Base-by-base conservation (phyloP, 2,888 invertebrate species). In the Drosophila longiperda region DNA sequence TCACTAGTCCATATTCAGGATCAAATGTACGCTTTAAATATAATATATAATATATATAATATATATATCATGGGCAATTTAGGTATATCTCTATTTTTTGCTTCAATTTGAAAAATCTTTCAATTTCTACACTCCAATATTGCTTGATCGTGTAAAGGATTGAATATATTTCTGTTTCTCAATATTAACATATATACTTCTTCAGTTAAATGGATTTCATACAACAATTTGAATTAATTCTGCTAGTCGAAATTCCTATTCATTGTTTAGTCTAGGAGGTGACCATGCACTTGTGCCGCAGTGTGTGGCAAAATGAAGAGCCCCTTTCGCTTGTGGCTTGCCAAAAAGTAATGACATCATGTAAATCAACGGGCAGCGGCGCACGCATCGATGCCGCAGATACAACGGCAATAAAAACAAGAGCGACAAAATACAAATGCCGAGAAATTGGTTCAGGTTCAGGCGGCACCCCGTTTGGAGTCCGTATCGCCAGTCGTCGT, bases 341-440 rank as follows among this genome's bases (percentile, higher is more conserved):
- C 63, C 77, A 54, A 53, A 78, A 78, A 80, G 80, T 87, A 90
- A 90, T 89, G 89, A 85, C 83, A 90, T 90, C 90, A 89, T 80
- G 77, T 75, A 78, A 65, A 73, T 36, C 54, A 52, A 33, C 33
- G 36, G 59, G 23, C 69, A 59, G 38, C 59, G 66, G 38, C 66
- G 64, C 65, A 65, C 58, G 63, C 78, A 74, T 71, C 71, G 66
- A 76, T 62, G 65, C 60, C 59, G 69, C 76, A 65, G 62, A 62
- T 66, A 75, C 67, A 71, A 69, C 68, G 62, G 55, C 67, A 75
- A 80, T 66, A 66, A 69, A 68, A 78, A 75, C 71, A 69, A 75
- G 66, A 80, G 75, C 73, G 76, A 73, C 38, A 40, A 40, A 70
- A 70, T 60, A 74, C 75, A 75, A 83, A 71, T 75, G 84, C 61